A percentile compares a stretch with the other conserved stretches of the same genome.
Evolutionary conservation across 1,140 invertebrate species (phyloP).

Genomic region (Drosophila kurseongensis): DNA sequence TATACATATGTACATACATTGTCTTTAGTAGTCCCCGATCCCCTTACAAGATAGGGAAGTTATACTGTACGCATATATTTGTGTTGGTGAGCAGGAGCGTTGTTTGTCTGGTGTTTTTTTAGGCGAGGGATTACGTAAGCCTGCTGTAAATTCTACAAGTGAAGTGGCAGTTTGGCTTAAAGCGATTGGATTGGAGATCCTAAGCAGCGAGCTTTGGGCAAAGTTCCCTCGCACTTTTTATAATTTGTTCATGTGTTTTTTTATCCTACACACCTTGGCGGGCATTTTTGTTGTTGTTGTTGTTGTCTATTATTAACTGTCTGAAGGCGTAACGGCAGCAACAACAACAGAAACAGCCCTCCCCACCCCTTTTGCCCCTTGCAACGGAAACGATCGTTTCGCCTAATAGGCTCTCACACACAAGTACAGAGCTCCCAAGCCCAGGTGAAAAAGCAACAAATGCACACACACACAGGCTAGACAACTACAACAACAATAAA

Average conservation of each 20-base stretch:
- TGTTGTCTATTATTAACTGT: constrained; percentile 64
- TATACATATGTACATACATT: no score
- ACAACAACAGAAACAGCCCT: constrained; percentile 37
- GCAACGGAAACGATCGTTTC: constrained; percentile 73
- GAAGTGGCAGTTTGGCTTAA: constrained; percentile 52
- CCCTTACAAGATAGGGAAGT: background rate
- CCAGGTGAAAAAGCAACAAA: constrained; percentile 61
- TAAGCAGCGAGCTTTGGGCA: constrained; percentile 53
- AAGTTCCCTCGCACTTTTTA: constrained; percentile 39
- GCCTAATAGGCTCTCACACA: constrained; percentile 73
- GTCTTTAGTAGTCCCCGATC: no score
- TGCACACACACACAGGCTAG: constrained; percentile 30
- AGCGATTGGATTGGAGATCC: constrained; percentile 63
- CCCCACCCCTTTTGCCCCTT: constrained; percentile 35
- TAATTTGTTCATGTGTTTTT: constrained; percentile 29
- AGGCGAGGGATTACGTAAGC: constrained; percentile 71
- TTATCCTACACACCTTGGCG: constrained; percentile 66
- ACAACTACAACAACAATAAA: constrained; percentile 64
- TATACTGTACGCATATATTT: constrained; percentile 6
- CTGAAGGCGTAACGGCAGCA: constrained; percentile 64
- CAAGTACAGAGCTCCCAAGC: constrained; percentile 41
- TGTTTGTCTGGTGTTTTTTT: constrained; percentile 36
- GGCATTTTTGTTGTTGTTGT: constrained; percentile 38
- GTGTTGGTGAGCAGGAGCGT: constrained; percentile 60
- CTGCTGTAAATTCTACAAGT: constrained; percentile 77